Percentiles rank a stretch among this genome's conserved stretches.
Evolutionary conservation across 2,888 invertebrate genomes (phyloP).

Genomic region (Mythimna lalbum): DNA sequence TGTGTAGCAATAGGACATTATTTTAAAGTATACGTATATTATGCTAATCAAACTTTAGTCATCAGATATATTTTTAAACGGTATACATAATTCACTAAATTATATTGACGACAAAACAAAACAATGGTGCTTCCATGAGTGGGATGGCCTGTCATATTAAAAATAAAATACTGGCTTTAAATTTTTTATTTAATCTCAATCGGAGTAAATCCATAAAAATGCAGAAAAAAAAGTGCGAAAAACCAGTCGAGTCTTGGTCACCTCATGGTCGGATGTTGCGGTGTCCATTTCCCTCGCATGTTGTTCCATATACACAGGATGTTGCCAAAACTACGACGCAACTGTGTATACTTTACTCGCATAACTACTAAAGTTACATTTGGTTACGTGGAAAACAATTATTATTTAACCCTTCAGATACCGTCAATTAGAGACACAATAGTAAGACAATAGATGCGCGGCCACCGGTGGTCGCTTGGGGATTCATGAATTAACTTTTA

Average conservation of each 20-base stretch:
- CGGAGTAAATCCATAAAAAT: constrained; percentile 61
- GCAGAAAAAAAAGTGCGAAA: constrained; percentile 55
- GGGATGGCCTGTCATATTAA: constrained; percentile 46
- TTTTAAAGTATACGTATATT: neutral
- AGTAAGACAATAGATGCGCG: too few relatives aligned
- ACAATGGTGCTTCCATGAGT: constrained; percentile 31
- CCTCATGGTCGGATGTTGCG: constrained; percentile 86
- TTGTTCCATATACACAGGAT: constrained; percentile 85
- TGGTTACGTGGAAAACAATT: constrained; percentile 74
- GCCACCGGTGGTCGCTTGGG: too few relatives aligned
- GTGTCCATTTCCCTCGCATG: constrained; percentile 86
- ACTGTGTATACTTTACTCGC: constrained; percentile 75
- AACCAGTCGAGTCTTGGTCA: constrained; percentile 55
- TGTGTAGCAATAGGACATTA: constrained; percentile 15
- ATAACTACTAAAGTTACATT: constrained; percentile 74
- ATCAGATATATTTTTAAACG: constrained; percentile 18
- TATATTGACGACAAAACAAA: constrained; percentile 5
- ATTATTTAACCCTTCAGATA: too few relatives aligned
- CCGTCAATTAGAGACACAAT: too few relatives aligned
- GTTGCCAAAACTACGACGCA: constrained; percentile 85
- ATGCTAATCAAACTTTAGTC: constrained; percentile 10
- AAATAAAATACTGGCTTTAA: constrained; percentile 32
- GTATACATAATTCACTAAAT: neutral
- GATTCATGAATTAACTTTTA: too few relatives aligned
- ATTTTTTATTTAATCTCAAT: constrained; percentile 23